These are phyloP conservation scores for Antedon bifida DNA, from an alignment of 35 echinoderm and acorn worm species.

Conservation along the genomic window DNA sequence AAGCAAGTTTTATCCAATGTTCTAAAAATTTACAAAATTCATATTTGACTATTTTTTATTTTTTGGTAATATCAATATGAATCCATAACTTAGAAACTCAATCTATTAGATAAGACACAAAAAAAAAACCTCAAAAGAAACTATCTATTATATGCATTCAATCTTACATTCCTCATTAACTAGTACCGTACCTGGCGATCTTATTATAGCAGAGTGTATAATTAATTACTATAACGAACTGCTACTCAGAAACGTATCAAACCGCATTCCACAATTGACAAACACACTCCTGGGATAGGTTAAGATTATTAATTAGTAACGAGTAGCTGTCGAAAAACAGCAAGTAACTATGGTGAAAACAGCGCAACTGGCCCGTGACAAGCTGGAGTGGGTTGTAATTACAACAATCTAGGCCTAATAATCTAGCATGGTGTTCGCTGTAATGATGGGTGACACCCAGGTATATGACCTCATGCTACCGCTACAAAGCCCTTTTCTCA, in stretches of 20 bases:
- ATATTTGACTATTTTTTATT: too few species aligned
- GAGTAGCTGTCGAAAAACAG: not conserved
- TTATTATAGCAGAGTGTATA: too few species aligned
- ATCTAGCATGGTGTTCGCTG: not conserved
- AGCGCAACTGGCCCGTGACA: not conserved
- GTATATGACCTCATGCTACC: not conserved
- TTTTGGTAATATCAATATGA: too few species aligned
- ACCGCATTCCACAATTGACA: not conserved
- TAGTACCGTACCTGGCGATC: too few species aligned
- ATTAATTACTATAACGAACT: not conserved
- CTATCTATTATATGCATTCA: too few species aligned
- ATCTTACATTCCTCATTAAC: too few species aligned
- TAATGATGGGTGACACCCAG: not conserved
- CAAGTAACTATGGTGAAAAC: not conserved
- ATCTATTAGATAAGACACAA: too few species aligned
- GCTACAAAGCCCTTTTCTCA: too few species aligned
- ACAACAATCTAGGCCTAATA: not conserved
- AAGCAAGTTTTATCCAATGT: too few species aligned
- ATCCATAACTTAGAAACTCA: too few species aligned
- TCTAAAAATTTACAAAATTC: too few species aligned
- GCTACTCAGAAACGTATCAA: not conserved
- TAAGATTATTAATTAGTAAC: not conserved
- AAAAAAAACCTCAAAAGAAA: too few species aligned
- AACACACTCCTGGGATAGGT: not conserved
- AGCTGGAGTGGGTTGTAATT: not conserved